These are phyloP conservation scores for Chymomyza caudatula DNA, from an alignment of 2,888 invertebrate genomes.

Conservation along the genomic window DNA sequence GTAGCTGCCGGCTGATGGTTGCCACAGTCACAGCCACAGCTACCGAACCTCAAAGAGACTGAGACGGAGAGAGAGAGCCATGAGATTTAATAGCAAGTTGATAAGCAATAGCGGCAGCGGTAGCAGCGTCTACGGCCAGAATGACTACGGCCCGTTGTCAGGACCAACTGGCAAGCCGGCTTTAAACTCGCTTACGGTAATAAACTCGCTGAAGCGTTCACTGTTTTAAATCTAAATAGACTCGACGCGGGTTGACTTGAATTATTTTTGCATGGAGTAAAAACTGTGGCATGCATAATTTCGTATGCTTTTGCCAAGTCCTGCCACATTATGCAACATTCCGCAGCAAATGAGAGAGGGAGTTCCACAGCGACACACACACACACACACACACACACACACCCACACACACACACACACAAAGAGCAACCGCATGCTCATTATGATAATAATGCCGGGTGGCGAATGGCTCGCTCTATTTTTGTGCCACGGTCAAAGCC, in stretches of 20 bases:
- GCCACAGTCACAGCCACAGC: background rate
- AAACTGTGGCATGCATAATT: slow-evolving; percentile 61
- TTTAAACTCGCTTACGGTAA: slow-evolving; percentile 65
- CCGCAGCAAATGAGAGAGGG: slow-evolving; percentile 39
- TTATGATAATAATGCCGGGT: slow-evolving; percentile 60
- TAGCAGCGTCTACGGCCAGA: too few relatives aligned
- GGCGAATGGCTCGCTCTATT: background rate
- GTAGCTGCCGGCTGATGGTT: slow-evolving; percentile 5
- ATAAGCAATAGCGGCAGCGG: slow-evolving; percentile 43
- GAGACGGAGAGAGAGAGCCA: background rate
- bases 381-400: background rate
- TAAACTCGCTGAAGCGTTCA: slow-evolving; percentile 59
- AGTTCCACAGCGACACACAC: background rate
- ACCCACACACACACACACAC: background rate
- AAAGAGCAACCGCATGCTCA: slow-evolving; percentile 48
- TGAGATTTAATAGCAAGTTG: slow-evolving; percentile 67
- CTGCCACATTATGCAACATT: slow-evolving; percentile 66
- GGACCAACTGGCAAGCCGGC: slow-evolving; percentile 22
- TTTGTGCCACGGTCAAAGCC: slow-evolving; percentile 55
- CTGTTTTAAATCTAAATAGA: slow-evolving; percentile 68
- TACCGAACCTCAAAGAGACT: background rate
- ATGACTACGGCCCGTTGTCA: background rate
- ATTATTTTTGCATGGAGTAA: slow-evolving; percentile 42
- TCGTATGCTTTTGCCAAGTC: slow-evolving; percentile 52
- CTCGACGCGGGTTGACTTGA: slow-evolving; percentile 49